phyloP scores from a whole-genome alignment of 2,113 vertebrate species.

The Ochotona princeps region DNA sequence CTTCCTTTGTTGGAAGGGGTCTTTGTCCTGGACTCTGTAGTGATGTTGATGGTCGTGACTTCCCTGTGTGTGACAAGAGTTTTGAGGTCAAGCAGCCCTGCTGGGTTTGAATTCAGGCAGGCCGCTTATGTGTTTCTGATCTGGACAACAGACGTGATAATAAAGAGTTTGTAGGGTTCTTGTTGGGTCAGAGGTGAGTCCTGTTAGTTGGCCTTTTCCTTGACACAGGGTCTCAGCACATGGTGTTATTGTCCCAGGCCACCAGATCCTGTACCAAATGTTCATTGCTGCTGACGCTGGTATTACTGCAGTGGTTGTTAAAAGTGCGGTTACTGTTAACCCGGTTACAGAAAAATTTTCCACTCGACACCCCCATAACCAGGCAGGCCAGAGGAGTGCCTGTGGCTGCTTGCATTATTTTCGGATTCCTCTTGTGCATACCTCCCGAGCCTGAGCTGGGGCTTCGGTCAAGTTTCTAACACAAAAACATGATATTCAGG shows the following conservation, averaged over 20 bases:
- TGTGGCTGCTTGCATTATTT: conserved; percentile 54
- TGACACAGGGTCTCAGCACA: background rate
- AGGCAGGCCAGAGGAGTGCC: conserved; percentile 42
- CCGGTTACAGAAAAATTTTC: conserved; percentile 81
- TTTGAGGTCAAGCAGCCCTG: background rate
- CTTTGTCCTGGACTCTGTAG: background rate
- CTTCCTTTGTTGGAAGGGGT: background rate
- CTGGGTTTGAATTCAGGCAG: background rate
- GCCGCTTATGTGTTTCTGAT: background rate
- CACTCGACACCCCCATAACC: conserved; percentile 71
- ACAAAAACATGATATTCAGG: background rate
- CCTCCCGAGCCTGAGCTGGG: background rate
- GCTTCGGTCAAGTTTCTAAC: background rate
- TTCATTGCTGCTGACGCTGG: conserved; percentile 45
- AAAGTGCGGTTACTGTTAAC: conserved; percentile 79
- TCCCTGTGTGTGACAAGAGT: background rate
- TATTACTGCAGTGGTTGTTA: conserved; percentile 62
- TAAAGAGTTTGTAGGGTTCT: background rate
- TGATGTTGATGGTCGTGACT: background rate
- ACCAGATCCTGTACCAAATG: background rate
- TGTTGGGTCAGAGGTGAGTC: background rate
- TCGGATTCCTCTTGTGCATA: conserved; percentile 47
- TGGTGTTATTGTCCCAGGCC: background rate
- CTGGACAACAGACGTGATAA: background rate
- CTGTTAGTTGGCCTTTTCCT: background rate